These are phyloP conservation scores for Stichodactyla mertensii DNA, from an alignment of 64 coral and sea anemone genomes.

Conservation along the genomic window DNA sequence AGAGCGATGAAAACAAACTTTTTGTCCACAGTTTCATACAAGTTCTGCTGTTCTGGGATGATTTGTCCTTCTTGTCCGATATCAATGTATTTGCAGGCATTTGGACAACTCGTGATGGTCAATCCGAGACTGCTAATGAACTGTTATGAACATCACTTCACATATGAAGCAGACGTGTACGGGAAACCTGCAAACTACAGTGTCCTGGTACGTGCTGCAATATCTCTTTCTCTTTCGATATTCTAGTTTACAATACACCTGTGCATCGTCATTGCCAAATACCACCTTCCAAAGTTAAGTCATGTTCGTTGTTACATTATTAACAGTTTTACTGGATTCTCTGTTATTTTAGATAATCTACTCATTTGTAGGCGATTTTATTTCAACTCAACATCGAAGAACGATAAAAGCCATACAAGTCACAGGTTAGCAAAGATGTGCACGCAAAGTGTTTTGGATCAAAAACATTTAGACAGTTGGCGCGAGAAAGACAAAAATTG, in stretches of 20 bases:
- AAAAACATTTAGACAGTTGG: too few species aligned
- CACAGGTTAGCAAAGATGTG: background rate
- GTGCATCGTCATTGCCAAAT: background rate
- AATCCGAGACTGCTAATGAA: background rate
- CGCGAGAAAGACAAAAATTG: too few species aligned
- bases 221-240: background rate
- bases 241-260: too few species aligned
- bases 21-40: background rate
- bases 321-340: background rate
- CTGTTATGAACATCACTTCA: constrained; percentile 6
- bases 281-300: too few species aligned
- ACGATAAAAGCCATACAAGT: background rate
- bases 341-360: background rate
- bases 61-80: constrained; percentile 4
- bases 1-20: background rate
- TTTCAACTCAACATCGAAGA: constrained; percentile 1
- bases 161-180: background rate
- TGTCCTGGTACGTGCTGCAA: background rate
- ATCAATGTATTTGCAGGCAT: background rate
- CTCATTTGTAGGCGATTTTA: background rate
- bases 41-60: constrained; percentile 6
- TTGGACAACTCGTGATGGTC: background rate
- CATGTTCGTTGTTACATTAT: background rate
- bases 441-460: too few species aligned
- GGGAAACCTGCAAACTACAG: background rate